These are phyloP conservation scores for Cynaeus angustus DNA, from an alignment of 2,888 invertebrate genomes.

Conservation along the genomic window DNA sequence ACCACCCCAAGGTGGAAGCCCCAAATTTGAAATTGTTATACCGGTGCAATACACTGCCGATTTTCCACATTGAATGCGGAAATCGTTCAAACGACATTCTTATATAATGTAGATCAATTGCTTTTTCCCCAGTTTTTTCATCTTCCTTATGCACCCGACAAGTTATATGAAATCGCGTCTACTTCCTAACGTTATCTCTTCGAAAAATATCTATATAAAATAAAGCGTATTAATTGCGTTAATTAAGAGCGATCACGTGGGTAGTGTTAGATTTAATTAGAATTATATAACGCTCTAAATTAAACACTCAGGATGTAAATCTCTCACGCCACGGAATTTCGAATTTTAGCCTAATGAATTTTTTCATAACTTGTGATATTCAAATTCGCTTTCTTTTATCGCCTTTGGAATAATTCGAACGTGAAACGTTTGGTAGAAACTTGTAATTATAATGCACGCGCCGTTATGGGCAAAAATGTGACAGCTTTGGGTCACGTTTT, in stretches of 20 bases:
- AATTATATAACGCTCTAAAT: slow-evolving; percentile 5
- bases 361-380: slow-evolving; percentile 22
- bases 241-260: slow-evolving; percentile 9
- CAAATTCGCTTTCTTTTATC: slow-evolving; percentile 35
- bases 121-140: no score
- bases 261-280: slow-evolving; percentile 15
- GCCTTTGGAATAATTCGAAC: slow-evolving; percentile 2
- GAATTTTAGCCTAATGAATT: slow-evolving; percentile 22
- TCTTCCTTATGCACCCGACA: no score
- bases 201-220: background rate
- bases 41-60: no score
- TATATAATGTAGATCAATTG: no score
- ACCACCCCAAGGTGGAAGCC: no score
- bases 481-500: slow-evolving; percentile 27
- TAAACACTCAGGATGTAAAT: slow-evolving; percentile 10
- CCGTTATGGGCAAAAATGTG: slow-evolving; percentile 20
- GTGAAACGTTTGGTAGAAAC: slow-evolving; percentile 27
- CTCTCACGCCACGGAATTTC: slow-evolving; percentile 2
- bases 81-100: no score
- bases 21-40: no score
- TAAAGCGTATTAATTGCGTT: slow-evolving; percentile 4
- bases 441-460: slow-evolving; percentile 27
- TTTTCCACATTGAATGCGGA: no score
- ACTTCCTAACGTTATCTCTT: no score
- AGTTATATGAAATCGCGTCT: no score